Evolutionary conservation across 92 coral and sea anemone genomes (phyloP), one percentile per base, ranked within the genome.

Genomic region (Desmophyllum pertusum): DNA sequence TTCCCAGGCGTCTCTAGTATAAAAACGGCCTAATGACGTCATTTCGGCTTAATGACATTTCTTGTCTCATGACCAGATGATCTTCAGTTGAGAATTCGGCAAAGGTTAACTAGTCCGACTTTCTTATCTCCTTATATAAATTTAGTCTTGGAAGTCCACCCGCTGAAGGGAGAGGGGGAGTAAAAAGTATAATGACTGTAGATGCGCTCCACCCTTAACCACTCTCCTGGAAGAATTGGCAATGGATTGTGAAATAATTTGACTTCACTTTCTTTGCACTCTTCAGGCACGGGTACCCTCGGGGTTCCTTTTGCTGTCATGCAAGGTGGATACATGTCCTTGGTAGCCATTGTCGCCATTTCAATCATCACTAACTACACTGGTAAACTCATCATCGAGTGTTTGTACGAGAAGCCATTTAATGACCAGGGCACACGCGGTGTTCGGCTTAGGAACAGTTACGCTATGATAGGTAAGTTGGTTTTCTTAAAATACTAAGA

Each of bases 271-370:
- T 17, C 0, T 73, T 42, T 70, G 21, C 71, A 39, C 5, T 21
- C 0, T 51, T 1, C 40, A 97, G 99, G 99, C 37, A 97, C 99
- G n/a, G 99, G 99, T 13, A 96, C 99, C 45, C 89, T 96, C 27
- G 99, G 98, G 6, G 87, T 96, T 43, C 98, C 99, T 13, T 96
- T 90, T 57, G 99, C 99, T 21, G 94, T 96, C 40, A 94, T 97
- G 70, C 95, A 96, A 71, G 99, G 99, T 65, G 99, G 99, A 17
- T 97, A 97, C 75, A 79, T 95, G 86, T 88, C 98, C 30, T 85
- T 97, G 25, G 95, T 81, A 35, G 98, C 97, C 33, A 94, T 97
- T 76, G 90, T 91, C 52, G 35, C 94, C 40, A 91, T 92, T 29
- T 98, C 97, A 45, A 27, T 93, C 35, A 80, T 97, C 55, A 94